Conservation (phyloP, 2,797 vertebrate genomes). For the Xenentodon cancila region DNA sequence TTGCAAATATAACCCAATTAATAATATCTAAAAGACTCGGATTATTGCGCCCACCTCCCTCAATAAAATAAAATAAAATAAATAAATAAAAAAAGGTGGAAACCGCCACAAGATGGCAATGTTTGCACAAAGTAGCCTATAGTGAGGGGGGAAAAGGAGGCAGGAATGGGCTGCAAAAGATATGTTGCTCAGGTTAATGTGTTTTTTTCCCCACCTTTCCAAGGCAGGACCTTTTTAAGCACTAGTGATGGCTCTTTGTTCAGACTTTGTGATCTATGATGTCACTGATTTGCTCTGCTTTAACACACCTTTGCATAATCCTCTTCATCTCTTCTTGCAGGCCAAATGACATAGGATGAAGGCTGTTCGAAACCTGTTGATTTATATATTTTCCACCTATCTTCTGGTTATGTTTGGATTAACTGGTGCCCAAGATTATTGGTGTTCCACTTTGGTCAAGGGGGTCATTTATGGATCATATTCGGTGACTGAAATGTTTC, state of each 20-base stretch:
- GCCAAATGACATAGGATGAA: slow-evolving; percentile 99
- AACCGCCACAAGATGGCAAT: slow-evolving; percentile 96
- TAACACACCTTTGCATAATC: slow-evolving; percentile 72
- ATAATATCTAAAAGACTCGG: slow-evolving; percentile 71
- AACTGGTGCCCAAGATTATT: slow-evolving; percentile 99
- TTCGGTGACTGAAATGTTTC: slow-evolving; percentile 99
- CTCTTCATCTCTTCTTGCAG: slow-evolving; percentile 89
- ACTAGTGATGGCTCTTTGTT: slow-evolving; percentile 41
- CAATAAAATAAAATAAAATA: slow-evolving; percentile 29
- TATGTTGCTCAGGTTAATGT: slow-evolving; percentile 68
- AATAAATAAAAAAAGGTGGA: slow-evolving; percentile 52
- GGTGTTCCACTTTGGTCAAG: slow-evolving; percentile 99
- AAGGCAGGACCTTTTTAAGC: slow-evolving; percentile 35
- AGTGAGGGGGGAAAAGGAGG: slow-evolving; percentile 76
- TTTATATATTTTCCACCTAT: slow-evolving; percentile 99
- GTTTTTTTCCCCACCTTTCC: slow-evolving; percentile 27
- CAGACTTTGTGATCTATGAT: slow-evolving; percentile 36
- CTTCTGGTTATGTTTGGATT: slow-evolving; percentile 99
- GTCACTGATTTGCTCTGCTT: slow-evolving; percentile 26
- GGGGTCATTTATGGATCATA: slow-evolving; percentile 99
- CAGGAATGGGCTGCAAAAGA: slow-evolving; percentile 62
- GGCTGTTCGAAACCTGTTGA: slow-evolving; percentile 99
- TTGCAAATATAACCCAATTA: slow-evolving; percentile 63
- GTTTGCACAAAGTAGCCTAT: slow-evolving; percentile 87
- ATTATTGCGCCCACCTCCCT: slow-evolving; percentile 54